Percentiles rank a stretch among this genome's conserved stretches.
These are phyloP conservation scores for Hanleya hanleyi DNA, from an alignment of 2,888 invertebrate species.

Conservation along the genomic window DNA sequence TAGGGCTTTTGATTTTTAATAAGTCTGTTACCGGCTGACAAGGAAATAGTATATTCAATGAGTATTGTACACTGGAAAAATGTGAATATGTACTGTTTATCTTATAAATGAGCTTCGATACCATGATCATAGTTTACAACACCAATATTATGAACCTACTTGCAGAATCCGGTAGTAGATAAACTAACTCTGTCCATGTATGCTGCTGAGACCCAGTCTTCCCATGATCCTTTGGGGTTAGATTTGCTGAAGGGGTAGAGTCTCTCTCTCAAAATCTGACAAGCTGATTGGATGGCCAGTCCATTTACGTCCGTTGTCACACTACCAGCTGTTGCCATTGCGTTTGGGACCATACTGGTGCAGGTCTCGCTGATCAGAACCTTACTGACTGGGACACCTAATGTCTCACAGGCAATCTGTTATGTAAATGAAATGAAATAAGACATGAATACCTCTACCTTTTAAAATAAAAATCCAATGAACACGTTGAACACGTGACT, in stretches of 20 bases:
- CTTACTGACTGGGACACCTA: constrained; percentile 28
- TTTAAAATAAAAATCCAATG: too few species aligned
- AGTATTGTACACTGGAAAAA: too few species aligned
- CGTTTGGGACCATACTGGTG: constrained; percentile 40
- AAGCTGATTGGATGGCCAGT: constrained; percentile 78
- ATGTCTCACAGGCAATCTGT: constrained; percentile 39
- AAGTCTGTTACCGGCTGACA: too few species aligned
- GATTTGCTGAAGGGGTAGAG: constrained; percentile 83
- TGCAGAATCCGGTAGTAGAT: constrained; percentile 56
- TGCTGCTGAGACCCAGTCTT: constrained; percentile 79
- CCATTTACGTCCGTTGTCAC: constrained; percentile 42
- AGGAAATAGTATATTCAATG: too few species aligned
- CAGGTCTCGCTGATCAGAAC: constrained; percentile 41
- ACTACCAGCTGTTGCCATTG: constrained; percentile 39
- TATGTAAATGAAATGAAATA: too few species aligned
- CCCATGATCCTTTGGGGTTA: constrained; percentile 87
- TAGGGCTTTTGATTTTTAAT: too few species aligned
- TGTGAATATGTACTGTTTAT: too few species aligned
- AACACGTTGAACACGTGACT: too few species aligned
- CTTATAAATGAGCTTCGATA: too few species aligned
- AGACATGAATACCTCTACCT: too few species aligned
- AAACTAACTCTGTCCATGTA: constrained; percentile 50
- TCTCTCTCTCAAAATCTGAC: constrained; percentile 82
- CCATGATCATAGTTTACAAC: too few species aligned
- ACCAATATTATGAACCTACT: too few species aligned